Evolutionary conservation across 2,113 vertebrate species (phyloP).

Genomic region (Thymallus thymallus): DNA sequence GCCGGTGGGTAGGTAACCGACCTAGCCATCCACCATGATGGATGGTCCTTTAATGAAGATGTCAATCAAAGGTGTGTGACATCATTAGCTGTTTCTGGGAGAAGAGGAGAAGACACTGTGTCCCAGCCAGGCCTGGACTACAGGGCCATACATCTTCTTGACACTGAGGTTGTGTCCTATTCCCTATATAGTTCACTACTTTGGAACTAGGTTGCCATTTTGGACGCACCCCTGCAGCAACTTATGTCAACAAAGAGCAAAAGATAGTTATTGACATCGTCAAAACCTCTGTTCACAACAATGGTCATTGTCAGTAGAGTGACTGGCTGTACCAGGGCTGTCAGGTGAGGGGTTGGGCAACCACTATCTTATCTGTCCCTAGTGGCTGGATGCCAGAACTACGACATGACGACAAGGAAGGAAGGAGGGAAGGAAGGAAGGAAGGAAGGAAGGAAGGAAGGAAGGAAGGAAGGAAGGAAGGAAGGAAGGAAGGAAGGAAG

Average conservation of each 20-base stretch:
- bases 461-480: neutral
- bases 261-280: neutral
- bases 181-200: too few species aligned
- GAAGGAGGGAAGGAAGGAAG: neutral
- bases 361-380: neutral
- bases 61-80: slow-evolving; percentile 30
- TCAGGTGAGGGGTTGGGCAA: too few species aligned
- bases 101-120: slow-evolving; percentile 7
- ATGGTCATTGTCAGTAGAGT: neutral
- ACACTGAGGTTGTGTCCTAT: slow-evolving; percentile 4
- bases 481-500: neutral
- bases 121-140: neutral
- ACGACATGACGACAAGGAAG: neutral
- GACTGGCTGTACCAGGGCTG: neutral
- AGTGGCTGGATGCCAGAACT: slow-evolving; percentile 9
- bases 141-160: slow-evolving; percentile 29
- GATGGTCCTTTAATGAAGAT: slow-evolving; percentile 41
- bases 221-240: too few species aligned
- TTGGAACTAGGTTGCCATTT: too few species aligned
- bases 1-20: neutral
- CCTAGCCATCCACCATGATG: slow-evolving; percentile 15
- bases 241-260: neutral
- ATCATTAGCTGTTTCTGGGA: slow-evolving; percentile 22
- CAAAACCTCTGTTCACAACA: neutral
- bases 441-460: neutral